phyloP scores from a whole-genome alignment of 92 coral and sea anemone genomes.

The Parazoanthus darwini region DNA sequence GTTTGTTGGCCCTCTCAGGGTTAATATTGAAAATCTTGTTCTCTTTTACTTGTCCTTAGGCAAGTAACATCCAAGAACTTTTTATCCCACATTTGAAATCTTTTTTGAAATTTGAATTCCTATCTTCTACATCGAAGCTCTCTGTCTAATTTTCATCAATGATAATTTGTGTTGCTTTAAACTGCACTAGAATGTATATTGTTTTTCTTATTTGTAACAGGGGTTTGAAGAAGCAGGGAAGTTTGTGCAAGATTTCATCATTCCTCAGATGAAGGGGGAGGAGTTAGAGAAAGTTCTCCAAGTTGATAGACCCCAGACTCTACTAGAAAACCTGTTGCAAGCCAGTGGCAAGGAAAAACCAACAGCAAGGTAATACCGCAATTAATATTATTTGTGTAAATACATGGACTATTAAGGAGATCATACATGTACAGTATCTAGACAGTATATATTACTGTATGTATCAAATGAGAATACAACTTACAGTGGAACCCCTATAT shows the following conservation, averaged over 20 bases:
- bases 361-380: conserved; percentile 62
- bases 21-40: no score
- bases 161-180: not conserved
- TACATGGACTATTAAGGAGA: no score
- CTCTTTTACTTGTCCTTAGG: no score
- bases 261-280: conserved; percentile 76
- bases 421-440: no score
- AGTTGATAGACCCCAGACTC: conserved; percentile 73
- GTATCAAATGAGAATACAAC: no score
- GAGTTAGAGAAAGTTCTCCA: conserved; percentile 69
- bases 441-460: no score
- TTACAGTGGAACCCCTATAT: no score
- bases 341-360: conserved; percentile 77
- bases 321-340: conserved; percentile 57
- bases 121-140: no score
- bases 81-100: no score
- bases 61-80: no score
- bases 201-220: conserved; percentile 36
- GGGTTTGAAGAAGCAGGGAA: conserved; percentile 77
- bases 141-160: not conserved
- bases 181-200: not conserved
- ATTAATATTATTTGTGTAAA: not conserved
- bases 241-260: conserved; percentile 86
- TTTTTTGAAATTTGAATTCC: no score
- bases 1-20: no score